phyloP scores from a whole-genome alignment of 2,113 vertebrate genomes.

The Grallaria varia region DNA sequence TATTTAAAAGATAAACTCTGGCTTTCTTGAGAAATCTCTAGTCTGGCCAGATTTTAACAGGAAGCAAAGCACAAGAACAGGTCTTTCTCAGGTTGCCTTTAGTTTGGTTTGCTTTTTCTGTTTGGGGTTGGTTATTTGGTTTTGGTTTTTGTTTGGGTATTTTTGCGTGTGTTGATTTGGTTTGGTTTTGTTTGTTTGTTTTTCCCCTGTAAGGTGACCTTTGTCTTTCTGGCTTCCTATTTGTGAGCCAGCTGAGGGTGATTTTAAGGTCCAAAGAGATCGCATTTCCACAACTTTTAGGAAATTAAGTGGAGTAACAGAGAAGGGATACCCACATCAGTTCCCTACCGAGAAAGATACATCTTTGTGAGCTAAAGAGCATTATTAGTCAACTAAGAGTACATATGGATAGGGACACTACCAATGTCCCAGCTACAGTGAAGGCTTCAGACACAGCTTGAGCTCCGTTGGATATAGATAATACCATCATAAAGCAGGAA shows the following conservation, averaged over 20 bases:
- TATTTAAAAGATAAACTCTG: background rate
- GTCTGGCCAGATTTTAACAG: background rate
- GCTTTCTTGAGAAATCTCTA: background rate
- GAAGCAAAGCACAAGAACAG: background rate
- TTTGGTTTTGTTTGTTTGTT: background rate
- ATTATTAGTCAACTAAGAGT: background rate
- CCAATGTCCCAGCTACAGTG: background rate
- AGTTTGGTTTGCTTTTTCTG: accelerated
- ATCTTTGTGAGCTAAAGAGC: background rate
- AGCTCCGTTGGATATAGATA: background rate
- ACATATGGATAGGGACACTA: background rate
- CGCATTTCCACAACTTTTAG: background rate
- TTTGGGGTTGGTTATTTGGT: background rate
- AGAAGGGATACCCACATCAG: background rate
- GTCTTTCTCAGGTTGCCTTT: background rate
- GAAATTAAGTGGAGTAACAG: background rate
- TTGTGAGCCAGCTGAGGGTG: background rate
- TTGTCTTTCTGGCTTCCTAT: background rate
- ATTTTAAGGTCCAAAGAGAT: background rate
- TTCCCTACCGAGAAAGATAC: background rate
- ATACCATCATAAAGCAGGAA: background rate
- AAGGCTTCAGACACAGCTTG: background rate
- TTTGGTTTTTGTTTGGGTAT: background rate
- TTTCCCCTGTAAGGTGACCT: background rate
- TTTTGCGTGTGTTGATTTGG: background rate